Conservation (phyloP, 2,888 invertebrate species). For the Platycnemis pennipes region DNA sequence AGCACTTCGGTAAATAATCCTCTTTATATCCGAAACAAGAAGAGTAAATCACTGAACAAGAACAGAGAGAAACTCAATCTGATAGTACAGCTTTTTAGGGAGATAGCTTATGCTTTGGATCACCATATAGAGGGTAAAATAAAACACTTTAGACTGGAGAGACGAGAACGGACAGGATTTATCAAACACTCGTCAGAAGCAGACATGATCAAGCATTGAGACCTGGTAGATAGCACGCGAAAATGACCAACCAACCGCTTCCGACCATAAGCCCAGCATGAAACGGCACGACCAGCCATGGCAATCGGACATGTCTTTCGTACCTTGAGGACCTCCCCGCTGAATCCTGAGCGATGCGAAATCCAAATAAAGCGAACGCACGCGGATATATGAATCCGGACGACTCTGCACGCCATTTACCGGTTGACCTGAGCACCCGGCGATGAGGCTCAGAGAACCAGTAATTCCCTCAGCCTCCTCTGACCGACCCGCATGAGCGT, state of each 20-base stretch:
- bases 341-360: background rate
- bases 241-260: background rate
- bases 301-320: background rate
- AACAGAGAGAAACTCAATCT: too few species aligned
- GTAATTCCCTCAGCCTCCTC: background rate
- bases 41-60: background rate
- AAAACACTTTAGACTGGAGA: background rate
- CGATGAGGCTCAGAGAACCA: background rate
- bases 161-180: background rate
- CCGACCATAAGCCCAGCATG: background rate
- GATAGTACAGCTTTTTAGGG: too few species aligned
- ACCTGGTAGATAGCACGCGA: background rate
- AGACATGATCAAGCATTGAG: background rate
- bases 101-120: too few species aligned
- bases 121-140: too few species aligned
- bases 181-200: background rate
- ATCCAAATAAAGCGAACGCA: background rate
- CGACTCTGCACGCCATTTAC: slow-evolving; percentile 8
- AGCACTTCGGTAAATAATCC: background rate
- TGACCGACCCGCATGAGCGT: background rate
- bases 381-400: slow-evolving; percentile 19
- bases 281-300: background rate
- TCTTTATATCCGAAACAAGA: background rate
- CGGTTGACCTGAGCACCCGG: slow-evolving; percentile 12
- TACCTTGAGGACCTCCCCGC: background rate